Base-by-base conservation (phyloP, 1,140 invertebrate genomes). In the Sarcophaga bullata region DNA sequence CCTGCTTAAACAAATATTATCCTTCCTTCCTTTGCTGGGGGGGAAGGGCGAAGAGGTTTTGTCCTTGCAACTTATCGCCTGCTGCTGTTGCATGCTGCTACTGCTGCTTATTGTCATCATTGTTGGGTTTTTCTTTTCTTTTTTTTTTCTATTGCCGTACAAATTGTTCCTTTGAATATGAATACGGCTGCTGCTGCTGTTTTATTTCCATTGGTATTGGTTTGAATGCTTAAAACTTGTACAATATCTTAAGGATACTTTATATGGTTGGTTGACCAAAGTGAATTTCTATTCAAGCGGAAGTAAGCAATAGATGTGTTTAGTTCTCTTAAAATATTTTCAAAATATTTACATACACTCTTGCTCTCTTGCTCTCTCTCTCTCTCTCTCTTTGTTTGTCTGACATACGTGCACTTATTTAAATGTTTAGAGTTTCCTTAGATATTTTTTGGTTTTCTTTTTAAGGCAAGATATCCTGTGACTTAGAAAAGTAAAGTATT, bases 221-320 rank as follows among this genome's bases (percentile, higher is more conserved):
- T 68, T 68, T 58, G n/a, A 68, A 68, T 68, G n/a, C 19, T 37
- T 1, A 68, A 17, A 78, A 52, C 75, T 50, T 78, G 25, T 37
- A 50, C 75, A 78, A 37, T 78, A 78, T 50, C 75, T 78, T 78
- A 78, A 50, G 75, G 75, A 78, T 78, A 78, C 50, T 78, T 78
- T 78, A 78, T 78, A 78, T 78, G 75, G n/a, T 78, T 50, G 75
- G 75, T 78, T 78, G 75, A 78, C 75, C 75, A 78, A 78, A 78
- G 50, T 78, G 75, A 48, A 78, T 78, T 78, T 78, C 48, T 19
- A 78, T 78, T 78, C 75, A 78, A 50, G 75, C 75, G 75, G 75
- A 78, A 78, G 48, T 78, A 78, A 78, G 75, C 75, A 78, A 78
- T 78, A 78, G 75, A 78, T 78, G 49, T 78, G 62, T 78, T 78